A percentile compares a stretch with the other conserved stretches of the same genome.
Conservation (phyloP, 1,140 invertebrate genomes). For the Rhynchophorus ferrugineus region DNA sequence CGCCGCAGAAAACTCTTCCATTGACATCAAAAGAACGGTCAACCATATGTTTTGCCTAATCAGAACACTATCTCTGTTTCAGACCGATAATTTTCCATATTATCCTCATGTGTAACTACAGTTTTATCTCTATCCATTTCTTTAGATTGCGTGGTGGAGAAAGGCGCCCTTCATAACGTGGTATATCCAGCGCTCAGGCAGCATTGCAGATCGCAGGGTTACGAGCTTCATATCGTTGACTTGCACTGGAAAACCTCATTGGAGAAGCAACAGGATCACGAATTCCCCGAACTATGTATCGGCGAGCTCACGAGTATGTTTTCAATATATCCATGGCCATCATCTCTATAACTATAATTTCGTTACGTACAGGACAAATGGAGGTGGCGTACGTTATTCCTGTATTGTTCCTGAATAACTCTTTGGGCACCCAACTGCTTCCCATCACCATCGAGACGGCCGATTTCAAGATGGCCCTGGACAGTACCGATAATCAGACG, state of each 20-base stretch:
- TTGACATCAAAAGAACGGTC: no score
- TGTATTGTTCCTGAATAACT: slow-evolving; percentile 66
- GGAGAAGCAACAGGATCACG: slow-evolving; percentile 59
- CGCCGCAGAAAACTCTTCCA: no score
- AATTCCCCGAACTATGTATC: slow-evolving; percentile 66
- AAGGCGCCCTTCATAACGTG: slow-evolving; percentile 55
- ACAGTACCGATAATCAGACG: slow-evolving; percentile 52
- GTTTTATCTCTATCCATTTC: no score
- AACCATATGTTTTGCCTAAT: no score
- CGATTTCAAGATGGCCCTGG: slow-evolving; percentile 66
- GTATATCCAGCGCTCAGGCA: slow-evolving; percentile 54
- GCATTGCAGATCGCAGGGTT: slow-evolving; percentile 52
- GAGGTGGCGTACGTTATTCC: slow-evolving; percentile 65
- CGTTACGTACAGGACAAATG: slow-evolving; percentile 50
- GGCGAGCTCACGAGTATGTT: slow-evolving; percentile 51
- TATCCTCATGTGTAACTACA: no score
- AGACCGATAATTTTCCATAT: no score
- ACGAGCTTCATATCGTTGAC: slow-evolving; percentile 62
- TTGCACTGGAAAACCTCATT: slow-evolving; percentile 60
- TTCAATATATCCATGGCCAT: background rate
- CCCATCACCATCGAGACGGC: slow-evolving; percentile 68
- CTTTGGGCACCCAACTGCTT: slow-evolving; percentile 63
- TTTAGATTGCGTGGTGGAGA: slow-evolving; percentile 58
- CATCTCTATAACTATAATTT: background rate
- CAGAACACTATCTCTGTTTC: no score